phyloP scores from a whole-genome alignment of 2,797 vertebrate genomes.

The Eleutherodactylus coqui region DNA sequence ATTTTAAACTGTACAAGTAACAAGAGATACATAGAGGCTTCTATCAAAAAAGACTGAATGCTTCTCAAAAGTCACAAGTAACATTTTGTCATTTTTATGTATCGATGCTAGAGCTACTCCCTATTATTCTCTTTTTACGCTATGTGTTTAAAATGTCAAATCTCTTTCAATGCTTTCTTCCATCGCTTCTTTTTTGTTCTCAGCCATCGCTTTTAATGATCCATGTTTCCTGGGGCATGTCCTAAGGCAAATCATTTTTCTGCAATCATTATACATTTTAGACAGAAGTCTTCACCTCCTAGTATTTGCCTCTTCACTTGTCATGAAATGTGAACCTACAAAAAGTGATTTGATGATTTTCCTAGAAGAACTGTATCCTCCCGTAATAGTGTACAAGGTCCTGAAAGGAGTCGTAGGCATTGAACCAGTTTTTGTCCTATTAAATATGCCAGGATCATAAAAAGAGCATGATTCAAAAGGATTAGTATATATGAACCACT shows the following conservation, averaged over 20 bases:
- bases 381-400: neutral
- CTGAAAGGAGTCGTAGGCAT: neutral
- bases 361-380: neutral
- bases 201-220: slow-evolving; percentile 30
- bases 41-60: neutral
- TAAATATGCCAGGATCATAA: neutral
- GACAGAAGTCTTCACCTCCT: slow-evolving; percentile 40
- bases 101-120: neutral
- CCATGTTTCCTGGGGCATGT: slow-evolving; percentile 29
- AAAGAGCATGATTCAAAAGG: neutral
- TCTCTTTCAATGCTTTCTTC: neutral
- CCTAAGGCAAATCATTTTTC: slow-evolving; percentile 47
- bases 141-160: slow-evolving; percentile 26
- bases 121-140: slow-evolving; percentile 17
- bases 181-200: slow-evolving; percentile 3
- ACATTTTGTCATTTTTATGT: slow-evolving; percentile 35
- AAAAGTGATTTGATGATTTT: neutral
- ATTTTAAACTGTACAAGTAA: neutral
- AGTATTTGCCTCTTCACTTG: slow-evolving; percentile 28
- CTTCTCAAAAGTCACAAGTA: slow-evolving; percentile 14
- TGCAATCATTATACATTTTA: slow-evolving; percentile 39
- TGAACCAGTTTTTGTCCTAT: neutral
- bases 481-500: neutral
- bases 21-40: slow-evolving; percentile 13
- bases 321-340: slow-evolving; percentile 17